phyloP scores from a whole-genome alignment of 2,113 vertebrate genomes.

The Chloroceryle aenea region DNA sequence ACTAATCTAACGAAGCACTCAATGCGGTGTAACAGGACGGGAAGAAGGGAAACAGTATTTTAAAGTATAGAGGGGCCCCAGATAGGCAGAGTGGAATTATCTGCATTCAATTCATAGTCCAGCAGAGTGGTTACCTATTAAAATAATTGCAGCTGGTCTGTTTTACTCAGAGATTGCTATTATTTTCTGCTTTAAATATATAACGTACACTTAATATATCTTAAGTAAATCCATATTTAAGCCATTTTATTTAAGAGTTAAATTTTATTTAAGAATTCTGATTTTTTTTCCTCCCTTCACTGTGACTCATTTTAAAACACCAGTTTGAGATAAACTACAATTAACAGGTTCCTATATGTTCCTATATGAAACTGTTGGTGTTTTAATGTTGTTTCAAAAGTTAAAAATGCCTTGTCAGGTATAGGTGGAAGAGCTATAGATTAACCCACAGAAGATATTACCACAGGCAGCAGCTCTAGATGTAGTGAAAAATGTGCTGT shows the following conservation, averaged over 20 bases:
- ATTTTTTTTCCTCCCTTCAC: background rate
- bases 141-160: constrained; percentile 40
- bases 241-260: background rate
- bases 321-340: background rate
- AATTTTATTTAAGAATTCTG: no score
- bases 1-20: background rate
- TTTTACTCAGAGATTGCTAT: constrained; percentile 11
- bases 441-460: background rate
- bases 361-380: background rate
- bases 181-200: constrained; percentile 32
- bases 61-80: background rate
- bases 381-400: background rate
- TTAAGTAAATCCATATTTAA: background rate
- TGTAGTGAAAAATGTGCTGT: background rate
- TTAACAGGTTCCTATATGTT: background rate
- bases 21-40: background rate
- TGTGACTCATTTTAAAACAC: constrained; percentile 9
- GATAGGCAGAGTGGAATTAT: background rate
- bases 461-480: background rate
- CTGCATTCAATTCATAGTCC: background rate
- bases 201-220: background rate
- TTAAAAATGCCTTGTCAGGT: background rate
- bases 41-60: background rate
- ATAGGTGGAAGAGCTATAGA: background rate
- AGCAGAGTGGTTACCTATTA: constrained; percentile 2